Conservation (phyloP, 1,140 invertebrate species). For the Ceratosolen solmsi region DNA sequence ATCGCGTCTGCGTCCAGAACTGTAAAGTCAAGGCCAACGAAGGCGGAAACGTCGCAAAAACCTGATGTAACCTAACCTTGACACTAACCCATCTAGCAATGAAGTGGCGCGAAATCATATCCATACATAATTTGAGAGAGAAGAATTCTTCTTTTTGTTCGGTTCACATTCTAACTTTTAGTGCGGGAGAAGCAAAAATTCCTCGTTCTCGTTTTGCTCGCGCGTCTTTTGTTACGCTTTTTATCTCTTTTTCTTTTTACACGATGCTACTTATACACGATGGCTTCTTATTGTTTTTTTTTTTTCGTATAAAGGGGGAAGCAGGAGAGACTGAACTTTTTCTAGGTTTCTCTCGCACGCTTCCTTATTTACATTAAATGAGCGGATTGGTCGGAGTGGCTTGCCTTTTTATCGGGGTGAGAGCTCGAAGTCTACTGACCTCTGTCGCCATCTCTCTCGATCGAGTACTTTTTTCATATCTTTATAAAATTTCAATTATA, state of each 20-base stretch:
- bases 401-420: slow-evolving; percentile 49
- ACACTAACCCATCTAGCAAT: not conserved
- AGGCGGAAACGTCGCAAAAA: slow-evolving; percentile 19
- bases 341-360: slow-evolving; percentile 10
- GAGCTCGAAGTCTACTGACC: slow-evolving; percentile 37
- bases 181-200: not conserved
- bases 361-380: slow-evolving; percentile 47
- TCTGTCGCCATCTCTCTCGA: slow-evolving; percentile 40
- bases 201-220: slow-evolving; percentile 31
- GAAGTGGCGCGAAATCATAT: not conserved
- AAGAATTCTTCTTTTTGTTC: not conserved
- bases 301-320: slow-evolving; percentile 7
- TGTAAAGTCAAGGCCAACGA: slow-evolving; percentile 22
- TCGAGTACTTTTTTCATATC: slow-evolving; percentile 3
- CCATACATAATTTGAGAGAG: slow-evolving; percentile 6
- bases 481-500: not conserved
- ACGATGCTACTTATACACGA: slow-evolving; percentile 6
- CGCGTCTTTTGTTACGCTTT: slow-evolving; percentile 19
- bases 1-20: not conserved
- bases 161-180: not conserved
- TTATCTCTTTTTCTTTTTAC: not conserved
- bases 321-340: slow-evolving; percentile 18
- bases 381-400: slow-evolving; percentile 51
- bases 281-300: slow-evolving; percentile 1
- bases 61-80: slow-evolving; percentile 33